phyloP scores from a whole-genome alignment of 2,888 invertebrate genomes.

The Choreutis nemorana region DNA sequence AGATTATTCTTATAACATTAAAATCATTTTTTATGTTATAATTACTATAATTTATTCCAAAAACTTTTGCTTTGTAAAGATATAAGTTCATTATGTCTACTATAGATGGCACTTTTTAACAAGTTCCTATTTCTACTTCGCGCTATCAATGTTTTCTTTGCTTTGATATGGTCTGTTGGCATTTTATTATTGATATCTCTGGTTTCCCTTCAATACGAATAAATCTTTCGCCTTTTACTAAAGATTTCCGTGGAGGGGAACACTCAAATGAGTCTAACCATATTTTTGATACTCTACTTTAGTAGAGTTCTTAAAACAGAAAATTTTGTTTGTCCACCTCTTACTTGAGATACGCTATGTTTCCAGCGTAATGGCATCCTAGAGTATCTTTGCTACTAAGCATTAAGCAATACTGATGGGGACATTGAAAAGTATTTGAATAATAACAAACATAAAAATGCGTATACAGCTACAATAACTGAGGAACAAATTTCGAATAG shows the following conservation, averaged over 20 bases:
- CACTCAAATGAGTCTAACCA: slow-evolving; percentile 6
- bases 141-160: slow-evolving; percentile 1
- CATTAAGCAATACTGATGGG: no score
- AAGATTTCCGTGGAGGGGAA: slow-evolving; percentile 76
- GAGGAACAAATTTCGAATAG: no score
- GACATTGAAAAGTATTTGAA: no score
- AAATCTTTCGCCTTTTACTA: slow-evolving; percentile 84
- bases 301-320: slow-evolving; percentile 1
- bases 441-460: no score
- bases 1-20: no score
- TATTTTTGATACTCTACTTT: slow-evolving; percentile 1
- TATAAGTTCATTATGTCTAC: background rate
- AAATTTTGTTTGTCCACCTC: no score
- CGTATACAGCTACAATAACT: no score
- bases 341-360: no score
- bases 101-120: slow-evolving; percentile 1
- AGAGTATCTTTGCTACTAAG: no score
- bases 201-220: slow-evolving; percentile 59
- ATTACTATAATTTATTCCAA: background rate
- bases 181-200: no score
- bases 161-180: background rate
- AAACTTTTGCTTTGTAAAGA: background rate
- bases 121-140: slow-evolving; percentile 2
- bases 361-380: no score
- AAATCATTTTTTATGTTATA: no score